phyloP scores from a whole-genome alignment of 2,797 vertebrate species.

The Leuciscus waleckii region DNA sequence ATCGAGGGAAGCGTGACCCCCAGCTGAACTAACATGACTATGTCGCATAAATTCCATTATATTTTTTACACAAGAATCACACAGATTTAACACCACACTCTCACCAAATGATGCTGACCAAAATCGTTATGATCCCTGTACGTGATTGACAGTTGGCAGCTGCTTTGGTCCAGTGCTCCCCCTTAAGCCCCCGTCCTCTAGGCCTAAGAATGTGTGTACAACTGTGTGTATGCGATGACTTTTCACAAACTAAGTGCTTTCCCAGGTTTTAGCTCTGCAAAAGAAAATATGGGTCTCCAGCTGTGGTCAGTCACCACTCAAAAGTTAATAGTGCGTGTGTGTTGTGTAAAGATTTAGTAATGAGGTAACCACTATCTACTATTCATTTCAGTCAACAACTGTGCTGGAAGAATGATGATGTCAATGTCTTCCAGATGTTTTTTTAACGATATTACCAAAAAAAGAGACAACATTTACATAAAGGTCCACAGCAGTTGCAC shows the following conservation, averaged over 20 bases:
- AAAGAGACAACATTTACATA: constrained; percentile 25
- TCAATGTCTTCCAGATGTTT: constrained; percentile 16
- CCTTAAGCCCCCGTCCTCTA: not conserved
- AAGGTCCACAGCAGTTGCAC: constrained; percentile 38
- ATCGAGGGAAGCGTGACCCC: constrained; percentile 62
- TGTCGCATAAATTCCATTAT: constrained; percentile 72
- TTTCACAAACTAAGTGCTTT: constrained; percentile 50
- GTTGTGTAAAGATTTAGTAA: constrained; percentile 36
- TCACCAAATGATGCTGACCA: constrained; percentile 58
- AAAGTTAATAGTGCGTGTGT: constrained; percentile 24
- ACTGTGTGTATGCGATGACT: constrained; percentile 30
- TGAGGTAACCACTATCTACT: constrained; percentile 43
- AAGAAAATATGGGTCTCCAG: constrained; percentile 32
- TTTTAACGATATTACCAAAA: constrained; percentile 39
- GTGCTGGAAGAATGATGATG: constrained; percentile 16
- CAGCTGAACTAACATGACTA: constrained; percentile 66
- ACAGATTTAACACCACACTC: constrained; percentile 45
- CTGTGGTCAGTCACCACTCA: constrained; percentile 4
- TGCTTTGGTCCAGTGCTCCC: constrained; percentile 61
- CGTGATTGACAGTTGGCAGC: constrained; percentile 67
- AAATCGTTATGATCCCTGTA: constrained; percentile 58
- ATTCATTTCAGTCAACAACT: constrained; percentile 49
- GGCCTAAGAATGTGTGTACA: constrained; percentile 31
- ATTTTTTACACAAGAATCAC: constrained; percentile 56
- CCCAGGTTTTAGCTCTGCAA: constrained; percentile 44